Conservation (phyloP, 2,797 vertebrate genomes). For the Poeciliopsis paucimaculata region DNA sequence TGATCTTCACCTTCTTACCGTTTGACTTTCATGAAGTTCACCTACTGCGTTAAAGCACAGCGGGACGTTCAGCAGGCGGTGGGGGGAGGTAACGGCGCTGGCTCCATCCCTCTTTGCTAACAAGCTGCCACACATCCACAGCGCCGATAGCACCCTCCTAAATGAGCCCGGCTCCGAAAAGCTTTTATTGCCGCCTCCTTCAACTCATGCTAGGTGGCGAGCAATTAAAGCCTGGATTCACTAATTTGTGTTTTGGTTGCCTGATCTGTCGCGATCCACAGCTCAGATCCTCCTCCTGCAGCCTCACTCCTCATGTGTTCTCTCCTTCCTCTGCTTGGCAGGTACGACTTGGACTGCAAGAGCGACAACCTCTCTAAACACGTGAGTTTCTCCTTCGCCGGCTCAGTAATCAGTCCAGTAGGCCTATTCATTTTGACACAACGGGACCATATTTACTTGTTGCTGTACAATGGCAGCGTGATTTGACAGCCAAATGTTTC, state of each 20-base stretch:
- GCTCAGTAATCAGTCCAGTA: constrained; percentile 41
- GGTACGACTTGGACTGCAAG: constrained; percentile 84
- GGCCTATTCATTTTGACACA: constrained; percentile 44
- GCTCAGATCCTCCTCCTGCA: neutral
- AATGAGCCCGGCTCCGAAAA: constrained; percentile 27
- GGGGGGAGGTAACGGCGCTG: neutral
- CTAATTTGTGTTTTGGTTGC: constrained; percentile 34
- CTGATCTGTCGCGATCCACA: constrained; percentile 11
- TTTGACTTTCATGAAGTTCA: neutral
- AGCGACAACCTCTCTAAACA: constrained; percentile 86
- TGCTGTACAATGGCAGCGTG: constrained; percentile 41
- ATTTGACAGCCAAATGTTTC: constrained; percentile 40
- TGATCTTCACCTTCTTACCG: neutral
- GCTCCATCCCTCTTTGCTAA: neutral
- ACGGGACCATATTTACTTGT: constrained; percentile 29
- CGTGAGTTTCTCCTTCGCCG: constrained; percentile 72
- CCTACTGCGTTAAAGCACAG: neutral
- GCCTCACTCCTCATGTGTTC: constrained; percentile 8
- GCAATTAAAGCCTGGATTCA: constrained; percentile 10
- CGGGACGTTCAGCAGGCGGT: neutral
- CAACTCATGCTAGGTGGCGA: constrained; percentile 16
- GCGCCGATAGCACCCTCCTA: neutral
- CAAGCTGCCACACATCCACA: neutral
- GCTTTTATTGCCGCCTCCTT: neutral
- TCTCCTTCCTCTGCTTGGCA: constrained; percentile 53